phyloP scores from a whole-genome alignment of 2,113 vertebrate genomes.

The Manacus vitellinus region DNA sequence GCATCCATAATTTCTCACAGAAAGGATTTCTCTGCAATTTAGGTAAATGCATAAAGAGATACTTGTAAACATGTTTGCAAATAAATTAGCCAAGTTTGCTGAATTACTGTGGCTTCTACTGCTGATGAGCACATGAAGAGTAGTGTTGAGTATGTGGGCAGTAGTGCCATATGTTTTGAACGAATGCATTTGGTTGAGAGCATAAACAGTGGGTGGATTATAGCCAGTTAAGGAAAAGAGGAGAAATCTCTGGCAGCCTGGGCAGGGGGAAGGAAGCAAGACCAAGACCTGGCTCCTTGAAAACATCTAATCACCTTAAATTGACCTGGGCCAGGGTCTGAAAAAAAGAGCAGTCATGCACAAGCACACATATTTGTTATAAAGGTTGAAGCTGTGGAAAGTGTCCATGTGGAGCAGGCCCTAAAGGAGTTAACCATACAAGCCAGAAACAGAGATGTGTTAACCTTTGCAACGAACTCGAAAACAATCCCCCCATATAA shows the following conservation, averaged over 20 bases:
- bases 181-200: background rate
- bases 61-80: constrained; percentile 35
- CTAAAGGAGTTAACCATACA: background rate
- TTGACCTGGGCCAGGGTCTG: background rate
- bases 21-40: background rate
- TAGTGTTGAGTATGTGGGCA: constrained; percentile 8
- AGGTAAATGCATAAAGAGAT: background rate
- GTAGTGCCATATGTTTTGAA: constrained; percentile 35
- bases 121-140: background rate
- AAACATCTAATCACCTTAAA: background rate
- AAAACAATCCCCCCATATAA: background rate
- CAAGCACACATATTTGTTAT: background rate
- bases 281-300: background rate
- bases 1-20: background rate
- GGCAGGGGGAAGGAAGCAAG: background rate
- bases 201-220: constrained; percentile 20
- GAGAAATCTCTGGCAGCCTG: background rate
- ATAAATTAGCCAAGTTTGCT: background rate
- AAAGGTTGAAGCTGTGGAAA: background rate
- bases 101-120: background rate
- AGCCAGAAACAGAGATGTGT: background rate
- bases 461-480: background rate
- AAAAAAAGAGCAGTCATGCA: background rate
- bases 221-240: background rate
- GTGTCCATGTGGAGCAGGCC: background rate